Percentiles rank a stretch among this genome's conserved stretches.
phyloP scores from a whole-genome alignment of 2,113 vertebrate species.

The Amphiprion ocellaris region DNA sequence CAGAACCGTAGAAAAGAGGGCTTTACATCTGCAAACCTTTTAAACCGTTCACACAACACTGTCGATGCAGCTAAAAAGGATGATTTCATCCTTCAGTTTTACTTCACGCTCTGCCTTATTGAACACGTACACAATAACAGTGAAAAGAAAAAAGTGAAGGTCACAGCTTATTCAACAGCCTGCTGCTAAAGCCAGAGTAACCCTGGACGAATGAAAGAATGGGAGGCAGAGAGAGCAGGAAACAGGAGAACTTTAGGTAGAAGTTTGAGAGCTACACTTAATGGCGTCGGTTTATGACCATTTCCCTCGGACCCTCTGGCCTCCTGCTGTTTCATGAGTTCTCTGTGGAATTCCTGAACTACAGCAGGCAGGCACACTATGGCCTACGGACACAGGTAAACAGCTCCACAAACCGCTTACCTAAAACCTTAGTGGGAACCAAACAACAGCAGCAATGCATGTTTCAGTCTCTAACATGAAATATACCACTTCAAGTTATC shows the following conservation, averaged over 20 bases:
- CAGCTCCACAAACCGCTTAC: constrained; percentile 21
- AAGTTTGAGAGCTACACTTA: constrained; percentile 56
- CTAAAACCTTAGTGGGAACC: not conserved
- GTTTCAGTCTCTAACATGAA: not conserved
- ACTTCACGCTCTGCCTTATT: not conserved
- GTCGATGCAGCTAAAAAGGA: not conserved
- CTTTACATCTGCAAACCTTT: not conserved
- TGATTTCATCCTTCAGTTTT: constrained; percentile 7
- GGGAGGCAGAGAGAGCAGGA: constrained; percentile 24
- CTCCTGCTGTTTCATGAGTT: constrained; percentile 79
- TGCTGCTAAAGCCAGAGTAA: constrained; percentile 35
- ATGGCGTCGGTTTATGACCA: constrained; percentile 65
- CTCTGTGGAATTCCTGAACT: constrained; percentile 70
- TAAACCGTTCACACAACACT: not conserved
- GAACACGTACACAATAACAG: constrained; percentile 28
- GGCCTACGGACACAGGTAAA: constrained; percentile 54
- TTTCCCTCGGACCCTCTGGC: constrained; percentile 69
- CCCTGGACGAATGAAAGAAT: constrained; percentile 42
- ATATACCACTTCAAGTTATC: not conserved
- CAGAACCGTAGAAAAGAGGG: constrained; percentile 3
- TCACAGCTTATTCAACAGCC: constrained; percentile 27
- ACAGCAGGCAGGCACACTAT: constrained; percentile 72
- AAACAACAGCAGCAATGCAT: not conserved
- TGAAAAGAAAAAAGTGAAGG: constrained; percentile 21
- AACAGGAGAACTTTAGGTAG: constrained; percentile 41